Conservation (phyloP, 1,140 invertebrate species). For the Drosophila pandora region DNA sequence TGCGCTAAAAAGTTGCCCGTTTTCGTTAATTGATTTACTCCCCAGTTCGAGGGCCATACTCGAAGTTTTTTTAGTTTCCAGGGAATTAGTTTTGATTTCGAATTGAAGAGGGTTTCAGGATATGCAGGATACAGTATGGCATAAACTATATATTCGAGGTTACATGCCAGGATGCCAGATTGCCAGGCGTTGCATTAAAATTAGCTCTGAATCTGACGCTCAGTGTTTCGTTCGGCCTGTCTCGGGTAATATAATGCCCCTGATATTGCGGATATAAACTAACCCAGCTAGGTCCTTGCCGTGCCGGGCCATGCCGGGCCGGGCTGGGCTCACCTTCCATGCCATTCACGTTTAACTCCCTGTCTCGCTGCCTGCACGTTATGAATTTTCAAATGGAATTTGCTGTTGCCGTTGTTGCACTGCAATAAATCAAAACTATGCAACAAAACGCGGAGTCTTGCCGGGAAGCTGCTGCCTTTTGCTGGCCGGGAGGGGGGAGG, state of each 20-base stretch:
- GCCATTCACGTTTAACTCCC: slow-evolving; percentile 46
- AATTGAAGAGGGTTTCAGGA: slow-evolving; percentile 14
- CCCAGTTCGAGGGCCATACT: slow-evolving; percentile 7
- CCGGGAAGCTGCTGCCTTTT: slow-evolving; percentile 6
- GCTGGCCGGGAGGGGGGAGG: not conserved
- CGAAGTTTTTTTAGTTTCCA: slow-evolving; percentile 10
- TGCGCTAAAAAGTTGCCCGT: slow-evolving; percentile 41
- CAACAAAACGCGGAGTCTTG: slow-evolving; percentile 70
- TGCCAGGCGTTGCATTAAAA: slow-evolving; percentile 39
- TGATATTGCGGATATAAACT: slow-evolving; percentile 66
- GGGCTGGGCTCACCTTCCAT: slow-evolving; percentile 39
- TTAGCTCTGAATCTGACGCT: slow-evolving; percentile 32
- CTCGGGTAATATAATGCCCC: slow-evolving; percentile 51
- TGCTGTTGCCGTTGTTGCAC: slow-evolving; percentile 43
- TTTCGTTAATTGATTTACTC: slow-evolving; percentile 68
- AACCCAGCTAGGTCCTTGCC: slow-evolving; percentile 11
- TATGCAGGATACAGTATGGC: no score
- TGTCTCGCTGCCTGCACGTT: slow-evolving; percentile 54
- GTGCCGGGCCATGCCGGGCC: no score
- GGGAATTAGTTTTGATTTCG: slow-evolving; percentile 21
- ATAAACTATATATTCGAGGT: no score
- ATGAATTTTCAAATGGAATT: slow-evolving; percentile 81
- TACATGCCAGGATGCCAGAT: no score
- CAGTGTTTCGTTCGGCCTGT: slow-evolving; percentile 13
- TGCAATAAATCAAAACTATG: slow-evolving; percentile 81